Conservation (phyloP, 1,140 invertebrate genomes). For the Lasaia peninsularis region DNA sequence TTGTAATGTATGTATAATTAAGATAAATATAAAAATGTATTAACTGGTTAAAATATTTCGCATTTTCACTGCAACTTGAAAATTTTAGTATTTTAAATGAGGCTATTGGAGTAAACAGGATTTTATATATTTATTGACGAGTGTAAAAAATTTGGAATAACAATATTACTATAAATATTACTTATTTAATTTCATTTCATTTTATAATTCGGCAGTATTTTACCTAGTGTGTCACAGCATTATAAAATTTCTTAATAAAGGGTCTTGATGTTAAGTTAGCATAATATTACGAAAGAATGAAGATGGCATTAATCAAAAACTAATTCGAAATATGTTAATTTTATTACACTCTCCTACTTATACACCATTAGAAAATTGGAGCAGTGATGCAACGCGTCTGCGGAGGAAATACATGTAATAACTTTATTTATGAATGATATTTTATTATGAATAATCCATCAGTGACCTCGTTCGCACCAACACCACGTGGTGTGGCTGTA, state of each 20-base stretch:
- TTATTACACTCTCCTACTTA: slow-evolving; percentile 2
- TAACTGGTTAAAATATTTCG: no score
- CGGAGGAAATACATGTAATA: background rate
- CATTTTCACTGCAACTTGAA: no score
- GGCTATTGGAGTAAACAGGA: no score
- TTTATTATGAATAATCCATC: background rate
- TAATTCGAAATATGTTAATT: slow-evolving; percentile 8
- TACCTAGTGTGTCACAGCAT: background rate
- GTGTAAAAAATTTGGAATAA: no score
- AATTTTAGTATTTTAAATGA: no score
- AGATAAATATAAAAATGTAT: no score
- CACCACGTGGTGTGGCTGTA: no score
- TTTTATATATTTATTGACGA: no score
- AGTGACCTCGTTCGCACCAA: no score
- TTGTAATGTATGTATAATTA: no score
- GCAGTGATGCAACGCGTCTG: background rate
- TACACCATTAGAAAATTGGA: background rate
- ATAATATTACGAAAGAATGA: background rate
- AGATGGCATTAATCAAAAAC: slow-evolving; percentile 12
- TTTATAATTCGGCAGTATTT: background rate
- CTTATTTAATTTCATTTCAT: background rate
- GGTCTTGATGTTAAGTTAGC: background rate
- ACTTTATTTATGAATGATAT: background rate
- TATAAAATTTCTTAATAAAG: no score
- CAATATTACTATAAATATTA: no score